Evolutionary conservation across 2,113 vertebrate genomes (phyloP).

Genomic region (Pygoscelis antarcticus): DNA sequence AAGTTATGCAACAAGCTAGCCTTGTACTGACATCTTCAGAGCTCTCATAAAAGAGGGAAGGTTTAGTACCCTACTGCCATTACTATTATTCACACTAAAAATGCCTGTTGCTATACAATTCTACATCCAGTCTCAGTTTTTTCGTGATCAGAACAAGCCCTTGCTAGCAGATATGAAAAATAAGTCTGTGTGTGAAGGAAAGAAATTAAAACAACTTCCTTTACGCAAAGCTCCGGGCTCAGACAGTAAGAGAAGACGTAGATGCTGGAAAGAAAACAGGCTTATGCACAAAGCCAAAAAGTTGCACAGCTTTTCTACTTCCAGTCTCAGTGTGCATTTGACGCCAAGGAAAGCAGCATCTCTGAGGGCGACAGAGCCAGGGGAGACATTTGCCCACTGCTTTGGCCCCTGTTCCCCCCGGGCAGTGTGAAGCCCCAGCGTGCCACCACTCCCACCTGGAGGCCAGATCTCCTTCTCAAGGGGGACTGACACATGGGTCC

Average conservation of each 20-base stretch:
- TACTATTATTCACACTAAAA: background rate
- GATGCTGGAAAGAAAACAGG: background rate
- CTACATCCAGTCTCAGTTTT: background rate
- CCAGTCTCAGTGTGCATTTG: background rate
- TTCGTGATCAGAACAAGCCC: background rate
- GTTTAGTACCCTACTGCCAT: background rate
- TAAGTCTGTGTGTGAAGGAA: background rate
- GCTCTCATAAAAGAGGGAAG: background rate
- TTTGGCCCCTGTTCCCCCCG: background rate
- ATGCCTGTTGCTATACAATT: background rate
- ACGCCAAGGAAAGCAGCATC: background rate
- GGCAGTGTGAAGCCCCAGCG: background rate
- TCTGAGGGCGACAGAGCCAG: background rate
- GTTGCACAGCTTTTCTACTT: background rate
- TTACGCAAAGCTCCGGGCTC: background rate
- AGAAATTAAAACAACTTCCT: background rate
- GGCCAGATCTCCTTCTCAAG: background rate
- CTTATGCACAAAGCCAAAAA: background rate
- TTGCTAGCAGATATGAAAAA: background rate
- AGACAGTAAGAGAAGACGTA: background rate
- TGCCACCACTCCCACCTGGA: background rate
- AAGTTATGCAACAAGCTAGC: background rate
- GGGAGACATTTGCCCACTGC: background rate
- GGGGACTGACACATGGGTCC: background rate
- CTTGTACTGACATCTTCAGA: background rate